A percentile compares a stretch with the other conserved stretches of the same genome.
Conservation (phyloP, 2,797 vertebrate genomes). For the Ctenopoma kingsleyae region DNA sequence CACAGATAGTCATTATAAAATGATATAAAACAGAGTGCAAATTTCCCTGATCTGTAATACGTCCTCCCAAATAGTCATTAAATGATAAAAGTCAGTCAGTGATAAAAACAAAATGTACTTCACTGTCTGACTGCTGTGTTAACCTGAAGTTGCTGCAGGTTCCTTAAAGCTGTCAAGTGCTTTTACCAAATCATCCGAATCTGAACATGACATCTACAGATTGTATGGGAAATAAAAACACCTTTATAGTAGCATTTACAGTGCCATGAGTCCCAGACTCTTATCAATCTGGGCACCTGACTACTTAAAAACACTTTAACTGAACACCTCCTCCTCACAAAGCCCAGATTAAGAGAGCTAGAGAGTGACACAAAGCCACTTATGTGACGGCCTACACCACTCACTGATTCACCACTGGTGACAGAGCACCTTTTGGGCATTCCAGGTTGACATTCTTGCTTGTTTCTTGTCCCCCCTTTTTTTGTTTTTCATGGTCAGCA, state of each 20-base stretch:
- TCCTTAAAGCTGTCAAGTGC: not conserved
- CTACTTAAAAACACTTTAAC: slow-evolving; percentile 34
- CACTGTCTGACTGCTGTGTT: not conserved
- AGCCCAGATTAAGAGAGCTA: slow-evolving; percentile 71
- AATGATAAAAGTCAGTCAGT: not conserved
- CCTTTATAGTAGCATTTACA: slow-evolving; percentile 1
- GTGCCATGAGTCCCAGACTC: slow-evolving; percentile 23
- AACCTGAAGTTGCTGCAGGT: slow-evolving; percentile 1
- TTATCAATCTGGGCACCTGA: slow-evolving; percentile 66
- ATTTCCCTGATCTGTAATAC: not conserved
- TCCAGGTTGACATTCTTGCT: slow-evolving; percentile 13
- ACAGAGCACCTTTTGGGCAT: slow-evolving; percentile 22
- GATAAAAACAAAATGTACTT: not conserved
- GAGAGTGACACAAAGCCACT: slow-evolving; percentile 74
- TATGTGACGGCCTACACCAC: slow-evolving; percentile 58
- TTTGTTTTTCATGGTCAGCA: not conserved
- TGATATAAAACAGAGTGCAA: not conserved
- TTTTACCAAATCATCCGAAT: not conserved
- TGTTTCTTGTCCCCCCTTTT: slow-evolving; percentile 30
- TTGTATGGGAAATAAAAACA: slow-evolving; percentile 8
- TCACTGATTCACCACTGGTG: slow-evolving; percentile 47
- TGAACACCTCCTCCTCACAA: slow-evolving; percentile 48
- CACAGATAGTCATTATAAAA: not conserved
- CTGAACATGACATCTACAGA: not conserved
- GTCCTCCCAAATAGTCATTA: not conserved